phyloP scores from a whole-genome alignment of 2,797 vertebrate genomes.

The Siniperca obscura region DNA sequence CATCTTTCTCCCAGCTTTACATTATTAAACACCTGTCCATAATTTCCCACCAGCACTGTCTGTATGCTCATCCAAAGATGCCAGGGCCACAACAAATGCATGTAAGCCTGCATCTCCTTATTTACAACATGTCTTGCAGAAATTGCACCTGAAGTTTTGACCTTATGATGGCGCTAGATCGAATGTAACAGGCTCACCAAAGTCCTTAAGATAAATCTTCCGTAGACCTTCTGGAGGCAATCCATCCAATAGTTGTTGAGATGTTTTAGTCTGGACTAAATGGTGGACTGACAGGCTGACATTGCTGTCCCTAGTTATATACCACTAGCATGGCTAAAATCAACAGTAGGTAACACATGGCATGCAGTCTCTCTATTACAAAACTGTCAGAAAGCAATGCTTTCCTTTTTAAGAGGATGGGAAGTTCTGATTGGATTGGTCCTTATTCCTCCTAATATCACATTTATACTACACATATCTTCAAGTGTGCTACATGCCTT shows the following conservation, averaged over 20 bases:
- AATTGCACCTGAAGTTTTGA: constrained; percentile 3
- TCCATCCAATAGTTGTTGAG: not conserved
- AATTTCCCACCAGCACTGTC: constrained; percentile 1
- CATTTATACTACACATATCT: not conserved
- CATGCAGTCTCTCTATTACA: not conserved
- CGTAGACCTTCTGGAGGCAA: not conserved
- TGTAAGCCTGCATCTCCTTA: not conserved
- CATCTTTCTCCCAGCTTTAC: constrained; percentile 3
- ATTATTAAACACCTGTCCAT: constrained; percentile 35
- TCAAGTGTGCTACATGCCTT: not conserved
- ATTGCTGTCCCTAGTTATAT: not conserved
- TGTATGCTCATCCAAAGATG: constrained; percentile 22
- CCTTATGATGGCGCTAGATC: not conserved
- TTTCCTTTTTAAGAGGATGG: not conserved
- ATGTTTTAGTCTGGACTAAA: not conserved
- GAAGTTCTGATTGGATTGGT: not conserved
- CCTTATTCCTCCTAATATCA: not conserved
- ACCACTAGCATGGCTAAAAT: not conserved
- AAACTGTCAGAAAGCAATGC: not conserved
- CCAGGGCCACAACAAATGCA: not conserved
- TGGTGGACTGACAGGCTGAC: not conserved
- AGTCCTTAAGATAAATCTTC: not conserved
- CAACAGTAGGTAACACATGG: not conserved
- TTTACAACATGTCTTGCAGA: not conserved
- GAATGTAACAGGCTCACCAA: not conserved